Conservation (phyloP, 2,113 vertebrate genomes). For the Salvelinus sp. region DNA sequence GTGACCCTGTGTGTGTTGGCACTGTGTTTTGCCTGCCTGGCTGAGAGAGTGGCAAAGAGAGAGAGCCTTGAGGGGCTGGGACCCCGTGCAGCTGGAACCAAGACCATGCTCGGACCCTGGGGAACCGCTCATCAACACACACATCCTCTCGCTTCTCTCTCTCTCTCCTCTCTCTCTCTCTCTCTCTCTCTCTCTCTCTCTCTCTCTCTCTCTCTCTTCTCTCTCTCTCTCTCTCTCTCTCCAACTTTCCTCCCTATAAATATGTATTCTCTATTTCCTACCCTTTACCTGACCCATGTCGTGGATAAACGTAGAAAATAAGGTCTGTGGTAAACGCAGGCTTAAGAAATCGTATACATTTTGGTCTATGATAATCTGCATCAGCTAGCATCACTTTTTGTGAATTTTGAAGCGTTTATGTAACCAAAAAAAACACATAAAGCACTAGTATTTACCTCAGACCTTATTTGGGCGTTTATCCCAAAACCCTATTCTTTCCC, state of each 20-base stretch:
- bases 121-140: background rate
- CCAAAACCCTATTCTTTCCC: too few species aligned
- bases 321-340: too few species aligned
- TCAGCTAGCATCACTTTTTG: too few species aligned
- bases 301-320: too few species aligned
- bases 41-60: background rate
- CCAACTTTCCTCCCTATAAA: background rate
- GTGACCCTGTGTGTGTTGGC: constrained; percentile 2
- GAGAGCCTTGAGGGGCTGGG: background rate
- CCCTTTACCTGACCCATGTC: background rate
- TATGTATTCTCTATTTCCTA: background rate
- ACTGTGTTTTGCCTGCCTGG: constrained; percentile 9
- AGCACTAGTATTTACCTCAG: too few species aligned
- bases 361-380: too few species aligned
- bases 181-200: too few species aligned
- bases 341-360: too few species aligned
- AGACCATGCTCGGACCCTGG: constrained; percentile 20
- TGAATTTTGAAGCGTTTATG: too few species aligned
- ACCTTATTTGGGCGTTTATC: too few species aligned
- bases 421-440: too few species aligned
- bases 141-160: background rate
- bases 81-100: constrained; percentile 6
- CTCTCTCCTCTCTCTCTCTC: background rate
- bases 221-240: background rate
- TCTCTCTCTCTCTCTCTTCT: too few species aligned